Evolutionary conservation across 2,888 invertebrate species (phyloP).

Genomic region (Diaphora mendica): DNA sequence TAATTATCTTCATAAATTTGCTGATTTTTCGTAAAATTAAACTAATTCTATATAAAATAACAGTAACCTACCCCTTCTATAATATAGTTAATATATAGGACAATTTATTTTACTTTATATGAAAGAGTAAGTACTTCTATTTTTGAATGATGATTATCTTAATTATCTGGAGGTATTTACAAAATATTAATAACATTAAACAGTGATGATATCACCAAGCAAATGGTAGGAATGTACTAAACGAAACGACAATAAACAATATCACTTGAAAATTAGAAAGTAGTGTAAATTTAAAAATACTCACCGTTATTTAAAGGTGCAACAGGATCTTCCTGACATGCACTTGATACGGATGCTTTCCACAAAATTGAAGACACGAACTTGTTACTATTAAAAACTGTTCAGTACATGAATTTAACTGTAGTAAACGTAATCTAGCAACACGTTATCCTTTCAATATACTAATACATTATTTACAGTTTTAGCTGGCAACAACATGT

Average conservation of each 20-base stretch:
- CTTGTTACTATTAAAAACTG: conserved; percentile 58
- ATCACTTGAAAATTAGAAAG: conserved; percentile 30
- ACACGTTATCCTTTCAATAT: conserved; percentile 44
- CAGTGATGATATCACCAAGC: not conserved
- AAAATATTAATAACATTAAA: conserved; percentile 9
- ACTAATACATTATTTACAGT: conserved; percentile 54
- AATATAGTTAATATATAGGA: too few species aligned
- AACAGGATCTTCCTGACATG: conserved; percentile 78
- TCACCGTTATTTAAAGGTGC: conserved; percentile 80
- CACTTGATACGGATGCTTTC: conserved; percentile 76
- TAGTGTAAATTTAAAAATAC: conserved; percentile 63
- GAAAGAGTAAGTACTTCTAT: not conserved
- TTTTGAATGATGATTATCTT: not conserved
- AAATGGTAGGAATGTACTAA: not conserved
- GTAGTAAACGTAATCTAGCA: conserved; percentile 34
- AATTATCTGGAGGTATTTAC: not conserved
- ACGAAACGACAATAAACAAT: conserved; percentile 8
- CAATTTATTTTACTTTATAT: not conserved
- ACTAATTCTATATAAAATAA: not conserved
- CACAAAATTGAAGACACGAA: conserved; percentile 76
- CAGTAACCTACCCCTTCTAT: not conserved
- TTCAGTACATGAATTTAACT: conserved; percentile 55
- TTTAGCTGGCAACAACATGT: conserved; percentile 48
- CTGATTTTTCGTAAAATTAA: not conserved
- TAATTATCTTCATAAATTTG: not conserved